Conservation (phyloP, 2,888 invertebrate genomes). For the Leptinotarsa rubiginosa region DNA sequence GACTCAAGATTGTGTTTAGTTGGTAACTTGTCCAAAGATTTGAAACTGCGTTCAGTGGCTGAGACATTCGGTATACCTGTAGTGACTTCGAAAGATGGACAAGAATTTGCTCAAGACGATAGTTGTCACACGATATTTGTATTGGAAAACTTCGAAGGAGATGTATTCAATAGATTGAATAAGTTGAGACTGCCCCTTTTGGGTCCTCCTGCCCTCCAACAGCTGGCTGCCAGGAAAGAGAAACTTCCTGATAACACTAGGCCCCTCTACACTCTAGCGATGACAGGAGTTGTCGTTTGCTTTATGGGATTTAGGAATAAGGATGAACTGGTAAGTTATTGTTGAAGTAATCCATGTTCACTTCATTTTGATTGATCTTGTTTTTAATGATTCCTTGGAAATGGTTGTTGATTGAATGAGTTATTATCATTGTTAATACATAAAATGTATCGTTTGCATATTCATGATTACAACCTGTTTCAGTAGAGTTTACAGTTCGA, state of each 20-base stretch:
- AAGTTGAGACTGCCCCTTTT: constrained; percentile 78
- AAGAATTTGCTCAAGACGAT: constrained; percentile 71
- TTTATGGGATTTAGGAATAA: constrained; percentile 93
- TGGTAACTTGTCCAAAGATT: constrained; percentile 70
- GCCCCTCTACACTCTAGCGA: constrained; percentile 88
- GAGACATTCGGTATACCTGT: constrained; percentile 74
- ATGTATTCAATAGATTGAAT: constrained; percentile 76
- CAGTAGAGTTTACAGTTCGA: too few relatives aligned
- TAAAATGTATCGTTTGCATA: too few relatives aligned
- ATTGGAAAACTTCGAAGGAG: constrained; percentile 79
- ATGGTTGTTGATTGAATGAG: too few relatives aligned
- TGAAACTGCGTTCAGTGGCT: constrained; percentile 70
- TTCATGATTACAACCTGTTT: too few relatives aligned
- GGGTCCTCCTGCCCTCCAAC: constrained; percentile 84
- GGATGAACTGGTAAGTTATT: constrained; percentile 91
- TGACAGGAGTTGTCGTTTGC: constrained; percentile 89
- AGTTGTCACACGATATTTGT: constrained; percentile 78
- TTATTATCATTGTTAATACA: too few relatives aligned
- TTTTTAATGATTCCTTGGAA: too few relatives aligned
- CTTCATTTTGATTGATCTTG: too few relatives aligned
- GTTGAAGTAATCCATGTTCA: too few relatives aligned
- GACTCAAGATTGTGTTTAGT: constrained; percentile 75
- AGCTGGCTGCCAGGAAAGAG: constrained; percentile 77
- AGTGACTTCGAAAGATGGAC: constrained; percentile 72
- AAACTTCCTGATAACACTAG: constrained; percentile 81